A percentile compares a stretch with the other conserved stretches of the same genome.
Evolutionary conservation across 2,797 vertebrate genomes (phyloP).

Genomic region (Danio albolineatus): DNA sequence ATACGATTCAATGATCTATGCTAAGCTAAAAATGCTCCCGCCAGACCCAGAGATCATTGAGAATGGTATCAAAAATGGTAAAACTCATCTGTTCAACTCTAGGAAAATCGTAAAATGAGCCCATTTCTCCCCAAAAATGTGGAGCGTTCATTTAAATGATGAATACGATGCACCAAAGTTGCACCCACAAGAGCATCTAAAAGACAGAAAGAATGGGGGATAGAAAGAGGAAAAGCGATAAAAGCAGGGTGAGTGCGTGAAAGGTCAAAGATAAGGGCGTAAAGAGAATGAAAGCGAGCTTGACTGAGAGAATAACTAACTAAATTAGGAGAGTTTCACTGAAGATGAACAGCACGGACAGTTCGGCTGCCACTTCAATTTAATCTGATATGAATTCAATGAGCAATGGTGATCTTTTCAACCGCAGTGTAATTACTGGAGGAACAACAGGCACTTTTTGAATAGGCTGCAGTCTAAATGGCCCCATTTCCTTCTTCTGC

Average conservation of each 20-base stretch:
- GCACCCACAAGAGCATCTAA: slow-evolving; percentile 1
- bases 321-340: slow-evolving; percentile 65
- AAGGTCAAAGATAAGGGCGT: slow-evolving; percentile 32
- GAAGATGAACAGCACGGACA: slow-evolving; percentile 43
- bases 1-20: too few species aligned
- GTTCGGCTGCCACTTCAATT: slow-evolving; percentile 63
- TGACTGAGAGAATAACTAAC: slow-evolving; percentile 64
- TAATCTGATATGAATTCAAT: slow-evolving; percentile 82
- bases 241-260: slow-evolving; percentile 16
- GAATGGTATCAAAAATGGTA: too few species aligned
- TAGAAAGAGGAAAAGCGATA: slow-evolving; percentile 14
- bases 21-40: too few species aligned
- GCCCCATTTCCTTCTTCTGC: slow-evolving; percentile 70
- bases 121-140: too few species aligned
- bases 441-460: slow-evolving; percentile 74
- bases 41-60: too few species aligned
- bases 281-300: slow-evolving; percentile 27
- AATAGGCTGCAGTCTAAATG: slow-evolving; percentile 70
- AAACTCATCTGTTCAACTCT: too few species aligned
- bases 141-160: background rate
- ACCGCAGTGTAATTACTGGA: slow-evolving; percentile 76
- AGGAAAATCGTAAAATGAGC: too few species aligned
- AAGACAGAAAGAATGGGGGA: slow-evolving; percentile 36
- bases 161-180: slow-evolving; percentile 20
- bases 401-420: slow-evolving; percentile 70